Evolutionary conservation across 2,888 invertebrate genomes (phyloP), one percentile per base, ranked within the genome.

Genomic region (Cepaea hortensis): DNA sequence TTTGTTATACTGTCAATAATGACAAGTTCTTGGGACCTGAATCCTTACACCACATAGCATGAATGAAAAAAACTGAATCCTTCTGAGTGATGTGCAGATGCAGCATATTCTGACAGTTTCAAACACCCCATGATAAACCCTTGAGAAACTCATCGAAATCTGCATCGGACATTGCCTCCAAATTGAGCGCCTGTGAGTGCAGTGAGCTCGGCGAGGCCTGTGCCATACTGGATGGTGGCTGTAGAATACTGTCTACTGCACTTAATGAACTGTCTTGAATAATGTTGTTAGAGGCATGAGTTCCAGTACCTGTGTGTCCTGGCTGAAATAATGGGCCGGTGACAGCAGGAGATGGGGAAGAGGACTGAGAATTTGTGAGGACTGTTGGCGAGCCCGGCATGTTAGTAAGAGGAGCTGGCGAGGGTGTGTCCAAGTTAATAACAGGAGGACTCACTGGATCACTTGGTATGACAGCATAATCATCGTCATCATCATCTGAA

Each of bases 131-230:
- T 1, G 89, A 90, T 50, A 92, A 87, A 68, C 92, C 92, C 81
- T 92, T 90, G 23, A 92, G 88, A 83, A 92, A 92, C 48, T 92
- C 92, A 80, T 92, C 92, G 86, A 92, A 92, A 87, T 92, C 92
- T 20, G 90, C 85, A 81, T 92, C 92, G 9, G 90, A 89, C 82
- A 90, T 85, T 18, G 89, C 89, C 84, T 90, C 90, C 72, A 90
- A 86, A 73, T 90, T 91, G 23, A 87, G 82, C 50, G 84, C 50
- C 61, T 87, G 84, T 46, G 87, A 77, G 5, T 87, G 87, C 35
- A 87, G 48, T 23, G 84, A 62, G 70, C 80, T 84, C 50, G 87
- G 80, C 11, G 86, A 83, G 7, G 86, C 11, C 18, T 77, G 65
- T 20, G 81, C 77, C 11, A 86, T 18, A 46, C 23, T 76, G 4